phyloP scores from a whole-genome alignment of 2,797 vertebrate species.

The Rhyacichthys aspro region DNA sequence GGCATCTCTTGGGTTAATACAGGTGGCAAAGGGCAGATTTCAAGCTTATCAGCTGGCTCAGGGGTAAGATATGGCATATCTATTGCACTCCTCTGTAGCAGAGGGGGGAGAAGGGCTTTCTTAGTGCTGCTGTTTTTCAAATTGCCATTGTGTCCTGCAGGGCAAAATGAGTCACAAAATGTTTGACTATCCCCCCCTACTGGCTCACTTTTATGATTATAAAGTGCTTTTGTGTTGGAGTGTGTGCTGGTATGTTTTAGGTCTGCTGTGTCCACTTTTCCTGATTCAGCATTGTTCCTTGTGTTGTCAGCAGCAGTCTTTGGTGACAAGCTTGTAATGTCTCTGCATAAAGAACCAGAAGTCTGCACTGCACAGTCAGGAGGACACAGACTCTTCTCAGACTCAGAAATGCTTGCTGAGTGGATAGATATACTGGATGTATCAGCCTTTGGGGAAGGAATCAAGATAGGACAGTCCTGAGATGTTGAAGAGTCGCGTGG shows the following conservation, averaged over 20 bases:
- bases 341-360: slow-evolving; percentile 27
- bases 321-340: slow-evolving; percentile 29
- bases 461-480: slow-evolving; percentile 54
- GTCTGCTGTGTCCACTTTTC: slow-evolving; percentile 36
- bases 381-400: slow-evolving; percentile 28
- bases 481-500: slow-evolving; percentile 44
- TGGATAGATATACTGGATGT: slow-evolving; percentile 31
- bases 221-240: slow-evolving; percentile 60
- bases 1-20: slow-evolving; percentile 82
- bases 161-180: slow-evolving; percentile 15
- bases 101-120: slow-evolving; percentile 58
- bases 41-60: slow-evolving; percentile 65
- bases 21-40: slow-evolving; percentile 65
- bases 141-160: slow-evolving; percentile 31
- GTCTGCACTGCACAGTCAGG: slow-evolving; percentile 30
- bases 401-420: slow-evolving; percentile 36
- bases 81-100: slow-evolving; percentile 55
- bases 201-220: slow-evolving; percentile 55
- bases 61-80: slow-evolving; percentile 84
- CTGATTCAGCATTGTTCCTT: slow-evolving; percentile 36
- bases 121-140: slow-evolving; percentile 40
- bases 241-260: slow-evolving; percentile 41
- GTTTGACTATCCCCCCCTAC: slow-evolving; percentile 51
- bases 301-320: slow-evolving; percentile 37
- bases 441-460: slow-evolving; percentile 30